Conservation (phyloP, 2,888 invertebrate genomes). For the Eurytoma adleriae region DNA sequence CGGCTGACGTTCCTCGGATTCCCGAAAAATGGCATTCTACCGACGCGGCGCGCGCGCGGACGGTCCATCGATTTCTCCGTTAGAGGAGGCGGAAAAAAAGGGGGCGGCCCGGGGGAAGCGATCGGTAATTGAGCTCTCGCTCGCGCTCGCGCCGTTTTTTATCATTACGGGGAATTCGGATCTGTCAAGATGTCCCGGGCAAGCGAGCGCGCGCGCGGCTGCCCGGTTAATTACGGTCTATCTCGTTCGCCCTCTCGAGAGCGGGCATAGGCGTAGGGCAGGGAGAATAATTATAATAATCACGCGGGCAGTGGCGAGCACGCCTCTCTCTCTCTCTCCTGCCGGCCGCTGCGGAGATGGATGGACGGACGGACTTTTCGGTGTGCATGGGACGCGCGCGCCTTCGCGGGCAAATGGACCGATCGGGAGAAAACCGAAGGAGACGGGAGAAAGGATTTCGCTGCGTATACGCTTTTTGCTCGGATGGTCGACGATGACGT, state of each 20-base stretch:
- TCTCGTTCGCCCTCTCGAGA: constrained; percentile 55
- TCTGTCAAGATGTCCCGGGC: constrained; percentile 74
- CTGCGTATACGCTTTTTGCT: too few relatives aligned
- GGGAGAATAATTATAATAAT: constrained; percentile 75
- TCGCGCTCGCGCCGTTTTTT: constrained; percentile 67
- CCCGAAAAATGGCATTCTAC: constrained; percentile 23
- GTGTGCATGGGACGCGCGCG: constrained; percentile 58
- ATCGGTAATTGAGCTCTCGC: constrained; percentile 62
- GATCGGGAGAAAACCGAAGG: background rate
- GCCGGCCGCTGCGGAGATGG: constrained; percentile 62
- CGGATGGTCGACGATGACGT: too few relatives aligned
- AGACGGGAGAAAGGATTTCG: too few relatives aligned
- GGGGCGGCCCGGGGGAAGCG: constrained; percentile 33
- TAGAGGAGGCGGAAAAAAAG: constrained; percentile 13
- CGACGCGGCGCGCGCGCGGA: constrained; percentile 8
- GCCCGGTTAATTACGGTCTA: constrained; percentile 74
- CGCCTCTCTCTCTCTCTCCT: constrained; percentile 57
- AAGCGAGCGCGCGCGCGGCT: constrained; percentile 61
- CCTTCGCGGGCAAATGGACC: background rate
- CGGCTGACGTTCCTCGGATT: constrained; percentile 24
- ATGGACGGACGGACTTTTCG: constrained; percentile 64
- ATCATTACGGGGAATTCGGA: constrained; percentile 73
- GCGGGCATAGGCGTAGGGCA: constrained; percentile 55
- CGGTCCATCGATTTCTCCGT: constrained; percentile 35
- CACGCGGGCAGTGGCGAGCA: constrained; percentile 69